phyloP scores from a whole-genome alignment of 2,113 vertebrate genomes.

The Malaclemys terrapin region DNA sequence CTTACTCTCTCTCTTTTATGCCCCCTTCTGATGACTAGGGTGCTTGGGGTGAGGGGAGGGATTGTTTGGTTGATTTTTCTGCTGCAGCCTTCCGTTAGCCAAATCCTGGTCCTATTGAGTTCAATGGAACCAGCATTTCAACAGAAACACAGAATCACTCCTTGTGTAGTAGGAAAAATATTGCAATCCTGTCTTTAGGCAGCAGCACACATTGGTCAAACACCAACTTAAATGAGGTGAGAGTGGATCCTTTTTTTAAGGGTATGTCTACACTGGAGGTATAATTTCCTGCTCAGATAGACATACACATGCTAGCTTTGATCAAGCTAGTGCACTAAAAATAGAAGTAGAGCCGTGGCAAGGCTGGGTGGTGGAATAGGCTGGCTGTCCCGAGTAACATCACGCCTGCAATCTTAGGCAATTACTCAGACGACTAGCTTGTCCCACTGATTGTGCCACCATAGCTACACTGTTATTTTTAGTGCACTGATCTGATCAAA shows the following conservation, averaged over 20 bases:
- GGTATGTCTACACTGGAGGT: background rate
- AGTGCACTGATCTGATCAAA: background rate
- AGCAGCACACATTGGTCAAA: constrained; percentile 23
- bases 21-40: background rate
- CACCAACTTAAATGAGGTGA: constrained; percentile 27
- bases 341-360: background rate
- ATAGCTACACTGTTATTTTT: background rate
- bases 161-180: background rate
- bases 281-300: background rate
- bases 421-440: background rate
- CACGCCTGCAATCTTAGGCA: background rate
- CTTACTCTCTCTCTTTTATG: fast-evolving
- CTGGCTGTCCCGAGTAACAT: background rate
- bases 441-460: background rate
- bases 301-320: background rate
- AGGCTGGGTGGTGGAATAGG: background rate
- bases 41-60: background rate
- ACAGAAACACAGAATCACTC: background rate
- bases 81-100: background rate
- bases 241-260: background rate
- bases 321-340: background rate
- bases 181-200: constrained; percentile 28
- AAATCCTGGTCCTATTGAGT: background rate
- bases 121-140: background rate
- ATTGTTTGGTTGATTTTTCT: background rate